Percentiles rank a stretch among this genome's conserved stretches.
Evolutionary conservation across 2,113 vertebrate species (phyloP).

Genomic region (Pygoscelis antarcticus): DNA sequence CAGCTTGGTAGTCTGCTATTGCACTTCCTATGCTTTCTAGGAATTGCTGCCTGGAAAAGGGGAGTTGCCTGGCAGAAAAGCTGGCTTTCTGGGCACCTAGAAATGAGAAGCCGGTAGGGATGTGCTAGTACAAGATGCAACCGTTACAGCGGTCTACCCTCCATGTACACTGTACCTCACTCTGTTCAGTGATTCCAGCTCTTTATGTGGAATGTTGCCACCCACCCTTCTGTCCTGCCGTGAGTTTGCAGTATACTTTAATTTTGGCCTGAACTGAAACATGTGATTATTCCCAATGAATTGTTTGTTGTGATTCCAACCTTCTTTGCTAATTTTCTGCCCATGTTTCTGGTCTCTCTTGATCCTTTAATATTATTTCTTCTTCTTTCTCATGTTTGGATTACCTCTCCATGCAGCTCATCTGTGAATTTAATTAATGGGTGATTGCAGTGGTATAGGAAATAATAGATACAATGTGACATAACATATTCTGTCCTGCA

Average conservation of each 20-base stretch:
- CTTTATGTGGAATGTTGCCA: rapidly evolving
- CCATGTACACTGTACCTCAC: rapidly evolving
- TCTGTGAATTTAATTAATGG: background rate
- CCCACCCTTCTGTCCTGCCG: background rate
- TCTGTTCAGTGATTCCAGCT: background rate
- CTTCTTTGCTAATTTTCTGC: background rate
- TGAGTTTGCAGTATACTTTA: background rate
- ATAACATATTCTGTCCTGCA: background rate
- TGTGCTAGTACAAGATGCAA: background rate
- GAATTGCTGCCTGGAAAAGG: background rate
- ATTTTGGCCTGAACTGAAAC: background rate
- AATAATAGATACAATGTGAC: background rate
- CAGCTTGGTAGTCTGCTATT: background rate
- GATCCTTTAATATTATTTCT: background rate
- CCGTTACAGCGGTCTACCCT: background rate
- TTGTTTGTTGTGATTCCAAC: background rate
- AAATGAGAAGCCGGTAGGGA: background rate
- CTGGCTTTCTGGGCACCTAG: background rate
- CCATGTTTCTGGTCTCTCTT: background rate
- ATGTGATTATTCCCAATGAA: background rate
- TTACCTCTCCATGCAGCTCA: background rate
- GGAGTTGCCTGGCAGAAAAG: background rate
- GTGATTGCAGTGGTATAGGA: background rate
- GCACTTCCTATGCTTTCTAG: background rate
- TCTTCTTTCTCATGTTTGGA: background rate